These are phyloP conservation scores for Stylophora pistillata DNA, from an alignment of 64 coral and sea anemone species.

Conservation along the genomic window DNA sequence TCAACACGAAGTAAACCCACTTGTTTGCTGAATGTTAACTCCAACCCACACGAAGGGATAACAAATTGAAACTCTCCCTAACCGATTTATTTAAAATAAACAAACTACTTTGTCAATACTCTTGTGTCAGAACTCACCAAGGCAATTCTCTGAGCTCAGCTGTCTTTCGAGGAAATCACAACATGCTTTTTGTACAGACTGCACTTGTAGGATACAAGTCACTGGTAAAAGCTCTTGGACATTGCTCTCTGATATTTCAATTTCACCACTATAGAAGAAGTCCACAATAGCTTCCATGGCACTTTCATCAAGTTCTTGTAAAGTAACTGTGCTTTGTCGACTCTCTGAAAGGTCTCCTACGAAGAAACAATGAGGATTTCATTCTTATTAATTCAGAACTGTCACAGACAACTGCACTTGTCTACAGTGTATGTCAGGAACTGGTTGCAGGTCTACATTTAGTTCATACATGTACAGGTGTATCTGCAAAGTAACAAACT, in stretches of 20 bases:
- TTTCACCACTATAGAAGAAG: constrained; percentile 89
- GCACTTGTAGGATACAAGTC: constrained; percentile 90
- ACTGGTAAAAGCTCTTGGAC: constrained; percentile 92
- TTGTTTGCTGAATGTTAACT: too few species aligned
- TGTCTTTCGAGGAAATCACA: constrained; percentile 95
- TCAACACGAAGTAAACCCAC: too few species aligned
- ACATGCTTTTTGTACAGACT: constrained; percentile 89
- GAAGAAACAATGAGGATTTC: neutral
- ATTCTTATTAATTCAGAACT: neutral
- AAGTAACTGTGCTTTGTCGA: constrained; percentile 69
- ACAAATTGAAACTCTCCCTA: too few species aligned
- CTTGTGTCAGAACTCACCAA: constrained; percentile 54
- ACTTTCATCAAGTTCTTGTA: constrained; percentile 81
- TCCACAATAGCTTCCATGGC: constrained; percentile 86
- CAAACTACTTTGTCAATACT: neutral
- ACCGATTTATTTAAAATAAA: neutral
- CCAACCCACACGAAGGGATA: too few species aligned
- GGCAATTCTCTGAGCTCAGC: constrained; percentile 92
- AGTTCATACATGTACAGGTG: too few species aligned
- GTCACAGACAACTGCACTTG: too few species aligned
- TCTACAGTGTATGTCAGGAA: too few species aligned
- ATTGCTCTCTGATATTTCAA: constrained; percentile 87
- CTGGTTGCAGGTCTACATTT: too few species aligned
- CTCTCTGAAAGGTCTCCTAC: constrained; percentile 91
- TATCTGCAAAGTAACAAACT: too few species aligned